Evolutionary conservation across 2,888 invertebrate genomes (phyloP).

Genomic region (Merodon equestris): DNA sequence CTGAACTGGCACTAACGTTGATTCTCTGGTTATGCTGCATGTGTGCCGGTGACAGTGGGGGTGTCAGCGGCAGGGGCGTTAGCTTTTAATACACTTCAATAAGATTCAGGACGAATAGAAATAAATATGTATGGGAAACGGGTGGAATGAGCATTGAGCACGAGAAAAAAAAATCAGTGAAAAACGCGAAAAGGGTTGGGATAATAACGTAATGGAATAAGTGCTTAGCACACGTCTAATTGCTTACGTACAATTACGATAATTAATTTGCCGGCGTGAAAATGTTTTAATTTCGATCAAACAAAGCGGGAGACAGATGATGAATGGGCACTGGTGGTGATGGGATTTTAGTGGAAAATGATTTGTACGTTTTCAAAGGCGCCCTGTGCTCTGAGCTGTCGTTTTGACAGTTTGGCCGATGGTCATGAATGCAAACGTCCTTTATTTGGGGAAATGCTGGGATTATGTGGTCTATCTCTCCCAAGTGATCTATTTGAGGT

Average conservation of each 20-base stretch:
- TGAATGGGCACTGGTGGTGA: constrained; percentile 1
- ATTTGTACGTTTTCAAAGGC: too few relatives aligned
- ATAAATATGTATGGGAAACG: constrained; percentile 11
- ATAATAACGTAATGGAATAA: constrained; percentile 31
- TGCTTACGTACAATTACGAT: constrained; percentile 58
- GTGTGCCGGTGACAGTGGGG: too few relatives aligned
- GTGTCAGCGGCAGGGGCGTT: constrained; percentile 42
- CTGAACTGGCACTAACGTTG: too few relatives aligned
- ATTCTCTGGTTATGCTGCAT: too few relatives aligned
- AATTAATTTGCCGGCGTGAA: constrained; percentile 52
- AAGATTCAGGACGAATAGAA: constrained; percentile 23
- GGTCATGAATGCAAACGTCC: too few relatives aligned
- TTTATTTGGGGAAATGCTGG: too few relatives aligned
- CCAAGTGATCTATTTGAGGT: too few relatives aligned
- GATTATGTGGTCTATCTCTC: too few relatives aligned
- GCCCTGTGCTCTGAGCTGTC: too few relatives aligned
- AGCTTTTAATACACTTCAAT: constrained; percentile 60
- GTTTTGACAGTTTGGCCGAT: too few relatives aligned
- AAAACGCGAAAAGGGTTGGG: constrained; percentile 9
- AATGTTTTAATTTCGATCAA: constrained; percentile 45
- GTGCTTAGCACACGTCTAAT: constrained; percentile 44
- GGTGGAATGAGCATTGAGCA: neutral
- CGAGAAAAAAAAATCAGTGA: constrained; percentile 22
- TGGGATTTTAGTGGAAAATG: constrained; percentile 50
- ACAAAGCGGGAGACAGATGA: neutral